Evolutionary conservation across 2,888 invertebrate species (phyloP), one percentile per base, ranked within the genome.

Genomic region (Leptopilina myrica): DNA sequence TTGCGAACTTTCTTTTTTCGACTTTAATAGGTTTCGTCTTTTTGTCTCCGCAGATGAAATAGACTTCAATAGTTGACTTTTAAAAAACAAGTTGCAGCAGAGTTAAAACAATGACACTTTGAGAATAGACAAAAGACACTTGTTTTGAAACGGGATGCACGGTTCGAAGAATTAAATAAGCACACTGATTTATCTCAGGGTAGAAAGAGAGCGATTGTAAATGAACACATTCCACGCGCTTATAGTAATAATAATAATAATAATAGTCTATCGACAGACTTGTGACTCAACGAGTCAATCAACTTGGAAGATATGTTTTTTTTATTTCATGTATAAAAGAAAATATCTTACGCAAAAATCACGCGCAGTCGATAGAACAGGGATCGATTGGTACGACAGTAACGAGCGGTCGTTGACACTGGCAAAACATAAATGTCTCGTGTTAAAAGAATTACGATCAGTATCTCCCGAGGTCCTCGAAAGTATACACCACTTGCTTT

Each of bases 371-470:
- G 73, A 73, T 73, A 73, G 9, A 26, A 33, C 56, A 73, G 73
- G 56, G 73, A 73, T 73, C 73, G 73, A 73, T 73, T 73, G 69
- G 14, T 53, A 73, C 53, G 69, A 56, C 53, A 53, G 53, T 14
- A 73, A 73, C 26, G 56, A 49, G 49, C 49, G 73, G 73, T 73
- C 73, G 56, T 73, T 73, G 73, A 73, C 69, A 69, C 73, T 14
- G 26, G 56, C 40, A 73, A 53, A 69, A 69, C 69, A 73, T 33
- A n/a, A 73, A 56, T 73, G 56, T 53, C 56, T 73, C 73, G 73
- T 73, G 56, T 56, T 56, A 33, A 56, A 73, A 73, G 73, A 49
- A 73, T 73, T 26, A 26, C 56, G n/a, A 73, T 73, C 73, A 73
- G 73, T 69, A 69, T 69, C 69, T 4, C 14, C 33, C 14, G 26